A percentile compares a stretch with the other conserved stretches of the same genome.
Evolutionary conservation across 2,888 invertebrate genomes (phyloP).

Genomic region (Netelia melanura): DNA sequence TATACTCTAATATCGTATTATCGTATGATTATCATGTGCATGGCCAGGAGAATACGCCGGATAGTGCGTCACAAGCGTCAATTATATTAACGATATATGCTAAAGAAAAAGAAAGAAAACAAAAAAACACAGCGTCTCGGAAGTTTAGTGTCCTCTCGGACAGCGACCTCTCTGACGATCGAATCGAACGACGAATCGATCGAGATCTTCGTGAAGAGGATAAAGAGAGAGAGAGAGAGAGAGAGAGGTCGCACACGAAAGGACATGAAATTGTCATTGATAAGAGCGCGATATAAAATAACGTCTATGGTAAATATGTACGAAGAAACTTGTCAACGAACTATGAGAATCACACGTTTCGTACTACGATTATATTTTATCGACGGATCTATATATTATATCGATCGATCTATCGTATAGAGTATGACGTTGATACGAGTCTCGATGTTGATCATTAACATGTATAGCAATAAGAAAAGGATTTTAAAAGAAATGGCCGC

Average conservation of each 20-base stretch:
- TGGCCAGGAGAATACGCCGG: conserved; percentile 51
- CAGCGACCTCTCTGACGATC: conserved; percentile 11
- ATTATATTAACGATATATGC: conserved; percentile 67
- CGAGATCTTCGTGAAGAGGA: neutral
- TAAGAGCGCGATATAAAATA: neutral
- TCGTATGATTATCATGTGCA: conserved; percentile 13
- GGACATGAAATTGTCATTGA: neutral
- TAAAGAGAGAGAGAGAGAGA: neutral
- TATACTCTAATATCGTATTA: conserved; percentile 22
- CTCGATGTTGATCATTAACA: conserved; percentile 53
- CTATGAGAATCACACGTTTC: neutral
- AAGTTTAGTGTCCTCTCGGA: neutral
- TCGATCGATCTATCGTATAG: neutral
- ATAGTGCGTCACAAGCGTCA: conserved; percentile 69
- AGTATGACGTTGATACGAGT: conserved; percentile 34
- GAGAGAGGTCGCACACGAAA: neutral
- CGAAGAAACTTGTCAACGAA: neutral
- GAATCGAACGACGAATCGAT: conserved; percentile 46
- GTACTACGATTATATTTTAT: neutral
- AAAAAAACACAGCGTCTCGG: conserved; percentile 3
- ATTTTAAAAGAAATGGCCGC: neutral
- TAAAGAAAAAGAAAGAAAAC: conserved; percentile 11
- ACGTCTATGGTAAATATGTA: neutral
- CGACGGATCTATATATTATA: neutral
- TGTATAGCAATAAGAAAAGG: conserved; percentile 7